These are phyloP conservation scores for Ophonus ardosiacus DNA, from an alignment of 2,888 invertebrate genomes.

Conservation along the genomic window DNA sequence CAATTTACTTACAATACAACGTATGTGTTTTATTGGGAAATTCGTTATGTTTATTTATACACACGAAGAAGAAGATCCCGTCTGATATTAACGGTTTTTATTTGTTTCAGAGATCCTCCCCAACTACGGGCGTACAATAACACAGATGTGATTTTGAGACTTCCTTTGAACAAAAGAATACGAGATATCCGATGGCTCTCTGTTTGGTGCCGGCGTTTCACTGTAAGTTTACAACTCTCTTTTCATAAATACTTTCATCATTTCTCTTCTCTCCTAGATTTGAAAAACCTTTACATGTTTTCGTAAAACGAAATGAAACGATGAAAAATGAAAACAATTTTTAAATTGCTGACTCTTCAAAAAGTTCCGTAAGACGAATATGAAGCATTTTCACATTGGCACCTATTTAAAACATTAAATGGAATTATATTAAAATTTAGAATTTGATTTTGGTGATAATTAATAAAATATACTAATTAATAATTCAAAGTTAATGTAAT, in stretches of 20 bases:
- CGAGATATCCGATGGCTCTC: slow-evolving; percentile 94
- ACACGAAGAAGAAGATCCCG: neutral
- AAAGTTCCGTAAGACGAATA: no score
- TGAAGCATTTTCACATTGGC: no score
- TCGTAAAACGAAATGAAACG: no score
- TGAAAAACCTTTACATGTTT: no score
- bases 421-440: no score
- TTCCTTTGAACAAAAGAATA: slow-evolving; percentile 90
- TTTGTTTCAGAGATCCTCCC: slow-evolving; percentile 86
- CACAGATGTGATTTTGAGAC: slow-evolving; percentile 88
- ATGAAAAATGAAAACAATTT: no score
- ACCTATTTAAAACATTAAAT: no score
- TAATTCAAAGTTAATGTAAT: no score
- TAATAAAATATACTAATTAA: no score
- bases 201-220: slow-evolving; percentile 94
- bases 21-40: neutral
- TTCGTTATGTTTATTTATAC: neutral
- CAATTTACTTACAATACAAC: neutral
- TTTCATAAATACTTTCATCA: neutral
- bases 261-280: neutral
- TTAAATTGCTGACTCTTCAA: no score
- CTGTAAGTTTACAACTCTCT: slow-evolving; percentile 80
- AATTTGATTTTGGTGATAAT: no score
- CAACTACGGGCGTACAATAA: slow-evolving; percentile 85
- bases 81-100: neutral